A percentile compares a stretch with the other conserved stretches of the same genome.
phyloP scores from a whole-genome alignment of 2,888 invertebrate genomes.

The Blastobasis lacticolella region DNA sequence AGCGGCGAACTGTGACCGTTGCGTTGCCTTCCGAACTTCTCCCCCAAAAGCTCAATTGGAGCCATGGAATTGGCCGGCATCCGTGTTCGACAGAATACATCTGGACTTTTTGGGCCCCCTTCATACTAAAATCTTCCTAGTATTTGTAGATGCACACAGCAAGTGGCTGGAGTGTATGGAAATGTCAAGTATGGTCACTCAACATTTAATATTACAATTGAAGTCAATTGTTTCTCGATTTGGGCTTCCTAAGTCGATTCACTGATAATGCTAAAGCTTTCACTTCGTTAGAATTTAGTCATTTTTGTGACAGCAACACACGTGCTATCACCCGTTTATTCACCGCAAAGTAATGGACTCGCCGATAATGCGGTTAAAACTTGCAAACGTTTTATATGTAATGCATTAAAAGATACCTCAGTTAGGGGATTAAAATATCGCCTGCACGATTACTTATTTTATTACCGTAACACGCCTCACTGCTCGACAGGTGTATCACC shows the following conservation, averaged over 20 bases:
- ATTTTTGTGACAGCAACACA: neutral
- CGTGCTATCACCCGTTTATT: neutral
- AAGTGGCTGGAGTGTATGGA: neutral
- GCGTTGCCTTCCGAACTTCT: neutral
- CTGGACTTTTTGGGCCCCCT: slow-evolving; percentile 2
- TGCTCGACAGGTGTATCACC: slow-evolving; percentile 2
- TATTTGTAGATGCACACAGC: neutral
- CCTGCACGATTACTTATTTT: neutral
- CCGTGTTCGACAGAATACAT: slow-evolving; percentile 2
- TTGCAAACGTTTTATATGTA: neutral
- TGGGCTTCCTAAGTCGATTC: neutral
- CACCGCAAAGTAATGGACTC: neutral
- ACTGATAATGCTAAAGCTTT: neutral
- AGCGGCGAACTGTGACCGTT: neutral
- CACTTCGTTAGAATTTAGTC: neutral
- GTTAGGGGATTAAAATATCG: neutral
- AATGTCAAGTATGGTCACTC: neutral
- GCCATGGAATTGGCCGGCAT: neutral
- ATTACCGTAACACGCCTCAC: slow-evolving; percentile 1
- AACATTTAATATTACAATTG: neutral
- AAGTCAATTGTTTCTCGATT: neutral
- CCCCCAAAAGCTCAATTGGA: neutral
- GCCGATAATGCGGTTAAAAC: slow-evolving; percentile 2
- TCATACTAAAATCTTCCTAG: neutral
- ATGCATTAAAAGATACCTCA: neutral